Evolutionary conservation across 2,888 invertebrate species (phyloP), one percentile per base, ranked within the genome.

Genomic region (Eupithecia vulgata): DNA sequence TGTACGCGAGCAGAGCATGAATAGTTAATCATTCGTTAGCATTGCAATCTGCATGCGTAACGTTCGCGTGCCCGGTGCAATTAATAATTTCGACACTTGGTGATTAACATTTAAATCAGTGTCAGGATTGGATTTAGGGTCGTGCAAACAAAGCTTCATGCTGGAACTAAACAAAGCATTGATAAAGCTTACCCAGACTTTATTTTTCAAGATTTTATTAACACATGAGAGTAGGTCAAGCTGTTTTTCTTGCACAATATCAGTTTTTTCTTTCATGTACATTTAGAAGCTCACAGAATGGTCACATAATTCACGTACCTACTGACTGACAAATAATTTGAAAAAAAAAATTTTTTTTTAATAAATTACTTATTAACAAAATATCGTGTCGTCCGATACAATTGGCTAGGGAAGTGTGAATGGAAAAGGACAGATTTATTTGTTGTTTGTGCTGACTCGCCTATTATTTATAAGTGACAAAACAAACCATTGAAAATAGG

Each of bases 11-110:
- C 85, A 89, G 85, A 85, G 82, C 85, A 89, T 93, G 87, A 89
- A 93, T 94, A 90, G 90, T 94, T 92, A 88, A 94, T 92, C 90
- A 91, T 91, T 92, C 90, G 91, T 92, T 90, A 89, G 91, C 92
- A 87, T 90, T 87, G 90, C 94, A 94, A 94, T 94, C 94, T 93
- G 92, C 92, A 93, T 93, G 89, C 90, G 90, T 91, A 91, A 91
- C 90, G 85, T 84, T 84, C 82, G 68, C 87, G 87, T 86, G 61
- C 85, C 57, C 87, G 85, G 78, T 83, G 91, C 90, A 90, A 94
- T 94, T 94, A 93, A 93, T 94, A 93, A 94, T 94, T 93, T 93
- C 92, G 89, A 90, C 93, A 92, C 93, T 90, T 85, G 83, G 85
- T 89, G 87, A 93, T 93, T 92, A 93, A 91, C 92, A 91, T 92